Evolutionary conservation across 2,888 invertebrate genomes (phyloP), one percentile per base, ranked within the genome.

Genomic region (Cyclophora punctaria): DNA sequence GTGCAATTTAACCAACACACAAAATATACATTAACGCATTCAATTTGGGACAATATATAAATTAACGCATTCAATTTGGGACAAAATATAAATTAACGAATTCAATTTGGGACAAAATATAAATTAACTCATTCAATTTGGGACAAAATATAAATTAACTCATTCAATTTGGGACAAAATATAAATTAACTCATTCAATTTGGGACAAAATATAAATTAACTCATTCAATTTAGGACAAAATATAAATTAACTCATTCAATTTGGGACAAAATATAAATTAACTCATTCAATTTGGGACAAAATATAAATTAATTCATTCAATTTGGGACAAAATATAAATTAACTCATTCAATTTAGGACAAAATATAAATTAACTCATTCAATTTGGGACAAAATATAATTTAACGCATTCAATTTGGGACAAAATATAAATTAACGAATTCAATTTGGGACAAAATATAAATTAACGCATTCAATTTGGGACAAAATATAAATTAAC

Each of bases 1-100:
- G 82, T 80, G 87, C 86, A 86, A 84, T 78, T 76, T 80, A 78
- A 76, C 72, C 71, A 71, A 76, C 64, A 78, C 73, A 78, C 67
- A 65, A 50, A 50, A 37, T 47, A 48, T 50, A 66, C 65, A 76
- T 76, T 75, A 75, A 74, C 71, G 68, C 37, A 37, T 37, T 37
- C 37, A 46, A 53, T 35, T 4, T 45, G 3, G 2, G 7, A 4
- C 35, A 45, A n/a, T 7, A 51, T 41, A 49, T 4, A 37, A 37
- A 37, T 37, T 37, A 37, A 37, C 37, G n/a, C n/a, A n/a, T n/a
- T n/a, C n/a, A n/a, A n/a, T n/a, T n/a, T n/a, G n/a, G n/a, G n/a
- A n/a, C n/a, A n/a, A n/a, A n/a, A n/a, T n/a, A n/a, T n/a, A n/a
- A n/a, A n/a, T n/a, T n/a, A n/a, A n/a, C n/a, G n/a, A n/a, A n/a